phyloP scores from a whole-genome alignment of 2,888 invertebrate genomes.

The Steinernema hermaphroditum region DNA sequence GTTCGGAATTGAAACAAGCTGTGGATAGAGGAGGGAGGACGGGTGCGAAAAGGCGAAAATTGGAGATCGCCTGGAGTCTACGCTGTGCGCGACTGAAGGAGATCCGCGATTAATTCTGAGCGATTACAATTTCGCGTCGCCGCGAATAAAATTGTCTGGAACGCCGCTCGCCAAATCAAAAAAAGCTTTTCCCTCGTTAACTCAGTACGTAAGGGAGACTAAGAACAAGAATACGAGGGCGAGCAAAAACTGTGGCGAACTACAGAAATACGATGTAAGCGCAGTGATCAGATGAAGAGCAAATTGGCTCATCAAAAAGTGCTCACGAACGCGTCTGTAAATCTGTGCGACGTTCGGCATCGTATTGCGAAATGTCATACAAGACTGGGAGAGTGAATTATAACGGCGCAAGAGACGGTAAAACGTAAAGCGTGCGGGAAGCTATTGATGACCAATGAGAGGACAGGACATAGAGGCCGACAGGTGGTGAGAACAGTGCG shows the following conservation, averaged over 20 bases:
- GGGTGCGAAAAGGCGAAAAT: neutral
- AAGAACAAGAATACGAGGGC: neutral
- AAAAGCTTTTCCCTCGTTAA: slow-evolving; percentile 31
- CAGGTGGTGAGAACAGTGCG: slow-evolving; percentile 27
- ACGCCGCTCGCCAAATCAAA: slow-evolving; percentile 8
- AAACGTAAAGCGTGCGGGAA: slow-evolving; percentile 6
- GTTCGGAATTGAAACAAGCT: no score
- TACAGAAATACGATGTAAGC: no score
- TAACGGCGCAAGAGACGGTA: neutral
- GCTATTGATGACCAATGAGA: slow-evolving; percentile 1
- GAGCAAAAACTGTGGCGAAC: no score
- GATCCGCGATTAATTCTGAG: slow-evolving; percentile 22
- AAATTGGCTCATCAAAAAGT: no score
- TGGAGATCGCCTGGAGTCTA: slow-evolving; percentile 1
- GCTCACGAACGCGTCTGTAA: no score
- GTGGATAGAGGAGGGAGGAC: neutral
- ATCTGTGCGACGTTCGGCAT: no score
- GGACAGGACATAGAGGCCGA: slow-evolving; percentile 3
- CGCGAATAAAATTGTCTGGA: slow-evolving; percentile 25
- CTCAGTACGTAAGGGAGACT: neutral
- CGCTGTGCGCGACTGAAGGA: neutral
- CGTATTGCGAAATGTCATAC: no score
- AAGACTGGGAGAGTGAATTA: no score
- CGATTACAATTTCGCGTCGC: slow-evolving; percentile 29
- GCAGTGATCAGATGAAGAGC: no score